phyloP scores from a whole-genome alignment of 2,888 invertebrate genomes.

The Ctena decussata region DNA sequence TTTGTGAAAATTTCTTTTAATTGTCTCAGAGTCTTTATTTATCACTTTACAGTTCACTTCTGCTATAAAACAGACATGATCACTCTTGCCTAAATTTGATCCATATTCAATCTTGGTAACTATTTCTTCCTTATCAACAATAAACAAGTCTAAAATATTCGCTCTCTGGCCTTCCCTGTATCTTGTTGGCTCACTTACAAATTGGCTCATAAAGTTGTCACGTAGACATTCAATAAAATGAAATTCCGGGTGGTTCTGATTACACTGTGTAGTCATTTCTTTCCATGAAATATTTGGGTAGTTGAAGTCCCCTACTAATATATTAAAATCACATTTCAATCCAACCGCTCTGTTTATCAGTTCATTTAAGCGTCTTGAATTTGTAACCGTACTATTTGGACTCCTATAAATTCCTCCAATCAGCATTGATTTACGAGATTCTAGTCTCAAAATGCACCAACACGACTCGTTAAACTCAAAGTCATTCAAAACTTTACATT shows the following conservation, averaged over 20 bases:
- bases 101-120: neutral
- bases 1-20: neutral
- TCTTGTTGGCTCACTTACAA: neutral
- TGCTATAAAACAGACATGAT: neutral
- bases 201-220: neutral
- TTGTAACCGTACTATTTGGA: neutral
- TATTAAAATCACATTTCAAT: neutral
- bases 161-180: neutral
- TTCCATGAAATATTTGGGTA: neutral
- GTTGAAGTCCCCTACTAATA: neutral
- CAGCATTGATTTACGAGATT: neutral
- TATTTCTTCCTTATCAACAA: neutral
- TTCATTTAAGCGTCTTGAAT: neutral
- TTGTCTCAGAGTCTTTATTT: neutral
- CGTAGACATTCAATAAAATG: neutral
- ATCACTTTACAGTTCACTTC: neutral
- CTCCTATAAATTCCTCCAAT: neutral
- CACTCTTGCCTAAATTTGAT: neutral
- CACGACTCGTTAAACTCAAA: neutral
- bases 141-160: neutral
- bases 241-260: neutral
- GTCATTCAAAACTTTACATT: neutral
- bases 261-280: neutral
- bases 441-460: neutral
- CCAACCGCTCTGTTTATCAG: neutral